Percentiles rank a stretch among this genome's conserved stretches.
These are phyloP conservation scores for Echinarachnius parma DNA, from an alignment of 53 echinoderm and acorn worm genomes.

Conservation along the genomic window DNA sequence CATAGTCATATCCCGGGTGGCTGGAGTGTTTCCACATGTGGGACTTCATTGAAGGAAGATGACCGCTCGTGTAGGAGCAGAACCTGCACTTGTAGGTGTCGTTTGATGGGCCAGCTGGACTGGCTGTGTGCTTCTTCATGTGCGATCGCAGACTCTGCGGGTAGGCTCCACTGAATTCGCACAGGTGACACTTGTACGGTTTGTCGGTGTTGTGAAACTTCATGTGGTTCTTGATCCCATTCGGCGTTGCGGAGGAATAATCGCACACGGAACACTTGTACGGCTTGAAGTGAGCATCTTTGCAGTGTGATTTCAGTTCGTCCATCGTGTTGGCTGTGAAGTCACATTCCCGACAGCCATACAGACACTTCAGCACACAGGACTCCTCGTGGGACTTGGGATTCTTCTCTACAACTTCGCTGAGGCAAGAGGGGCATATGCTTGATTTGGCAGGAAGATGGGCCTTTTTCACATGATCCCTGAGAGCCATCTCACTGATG, in stretches of 20 bases:
- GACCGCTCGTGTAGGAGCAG: slow-evolving; percentile 84
- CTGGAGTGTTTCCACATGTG: slow-evolving; percentile 98
- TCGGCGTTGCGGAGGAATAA: slow-evolving; percentile 79
- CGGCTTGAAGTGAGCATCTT: slow-evolving; percentile 52
- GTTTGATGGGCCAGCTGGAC: slow-evolving; percentile 20
- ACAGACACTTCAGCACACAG: slow-evolving; percentile 38
- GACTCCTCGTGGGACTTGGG: slow-evolving; percentile 29
- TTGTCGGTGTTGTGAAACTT: slow-evolving; percentile 89
- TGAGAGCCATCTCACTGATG: slow-evolving; percentile 18
- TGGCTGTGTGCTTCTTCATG: slow-evolving; percentile 69
- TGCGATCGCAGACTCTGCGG: slow-evolving; percentile 94
- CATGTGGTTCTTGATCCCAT: slow-evolving; percentile 97
- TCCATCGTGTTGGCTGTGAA: slow-evolving; percentile 46
- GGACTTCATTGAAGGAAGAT: slow-evolving; percentile 90
- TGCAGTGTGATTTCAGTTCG: slow-evolving; percentile 56
- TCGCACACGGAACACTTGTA: slow-evolving; percentile 79
- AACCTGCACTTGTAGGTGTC: slow-evolving; percentile 87
- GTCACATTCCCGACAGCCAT: slow-evolving; percentile 73
- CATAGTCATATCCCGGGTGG: slow-evolving; percentile 85
- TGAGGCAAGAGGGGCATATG: slow-evolving; percentile 41
- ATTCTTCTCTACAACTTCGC: slow-evolving; percentile 9
- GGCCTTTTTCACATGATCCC: slow-evolving; percentile 37
- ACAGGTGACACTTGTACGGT: slow-evolving; percentile 88
- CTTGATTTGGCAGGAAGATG: slow-evolving; percentile 42
- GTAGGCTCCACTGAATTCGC: slow-evolving; percentile 91